Evolutionary conservation across 2,888 invertebrate genomes (phyloP).

Genomic region (Parnassius apollo): DNA sequence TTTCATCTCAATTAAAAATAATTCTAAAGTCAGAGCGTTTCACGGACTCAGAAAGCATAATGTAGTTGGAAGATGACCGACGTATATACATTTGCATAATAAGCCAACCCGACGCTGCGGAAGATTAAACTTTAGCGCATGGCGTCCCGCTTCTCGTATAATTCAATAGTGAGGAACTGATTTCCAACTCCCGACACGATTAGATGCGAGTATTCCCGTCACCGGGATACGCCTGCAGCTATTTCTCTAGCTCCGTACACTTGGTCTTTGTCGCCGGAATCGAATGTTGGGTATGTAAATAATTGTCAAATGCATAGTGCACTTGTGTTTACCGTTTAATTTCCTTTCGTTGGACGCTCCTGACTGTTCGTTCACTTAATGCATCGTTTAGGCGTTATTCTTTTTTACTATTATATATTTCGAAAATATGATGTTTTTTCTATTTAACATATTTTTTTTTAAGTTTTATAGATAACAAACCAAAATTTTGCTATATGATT

Average conservation of each 20-base stretch:
- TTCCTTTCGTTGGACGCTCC: neutral
- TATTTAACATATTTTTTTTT: too few species aligned
- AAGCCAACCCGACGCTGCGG: conserved; percentile 67
- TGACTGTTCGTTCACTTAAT: too few species aligned
- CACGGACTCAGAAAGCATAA: neutral
- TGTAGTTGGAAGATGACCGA: conserved; percentile 7
- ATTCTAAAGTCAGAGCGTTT: neutral
- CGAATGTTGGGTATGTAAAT: conserved; percentile 56
- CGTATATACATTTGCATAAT: conserved; percentile 66
- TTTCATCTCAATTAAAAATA: too few species aligned
- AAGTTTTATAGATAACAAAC: too few species aligned
- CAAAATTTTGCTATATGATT: too few species aligned
- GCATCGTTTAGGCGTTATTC: too few species aligned
- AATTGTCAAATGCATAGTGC: conserved; percentile 41
- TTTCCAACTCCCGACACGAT: conserved; percentile 62
- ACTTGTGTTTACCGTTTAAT: neutral
- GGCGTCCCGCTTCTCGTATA: conserved; percentile 73
- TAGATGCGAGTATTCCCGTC: conserved; percentile 63
- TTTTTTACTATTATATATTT: too few species aligned
- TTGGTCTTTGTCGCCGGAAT: conserved; percentile 52
- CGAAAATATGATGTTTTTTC: too few species aligned
- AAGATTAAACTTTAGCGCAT: conserved; percentile 76
- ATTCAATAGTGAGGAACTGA: conserved; percentile 79
- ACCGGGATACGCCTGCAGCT: conserved; percentile 47
- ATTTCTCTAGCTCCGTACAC: conserved; percentile 44